Base-by-base conservation (phyloP, 35 echinoderm and acorn worm genomes). In the Heliocidaris erythrogramma region DNA sequence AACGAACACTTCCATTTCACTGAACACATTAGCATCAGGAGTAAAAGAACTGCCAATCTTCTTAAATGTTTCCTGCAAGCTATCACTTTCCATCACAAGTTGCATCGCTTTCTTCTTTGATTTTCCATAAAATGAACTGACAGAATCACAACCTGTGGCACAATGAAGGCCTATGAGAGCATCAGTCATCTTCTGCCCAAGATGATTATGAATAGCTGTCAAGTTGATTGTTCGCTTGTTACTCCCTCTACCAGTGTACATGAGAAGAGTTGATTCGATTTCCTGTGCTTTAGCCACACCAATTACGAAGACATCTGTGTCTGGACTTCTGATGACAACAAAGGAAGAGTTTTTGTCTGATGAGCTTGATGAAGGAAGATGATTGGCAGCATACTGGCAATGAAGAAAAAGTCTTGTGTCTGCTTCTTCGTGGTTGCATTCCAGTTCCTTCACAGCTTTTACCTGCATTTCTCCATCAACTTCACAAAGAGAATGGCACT, bases 91-190 rank as follows among this genome's bases (percentile, higher is more conserved):
- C n/a, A n/a, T n/a, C n/a, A 95, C 61, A 59, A 95, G 78, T 86
- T 93, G 90, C 32, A 95, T 84, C 8, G 92, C 96, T 59, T 95
- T 95, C 18, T 61, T 48, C 87, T 97, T 97, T 13, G 92, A 94
- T 60, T 95, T 95, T 4, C 94, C 96, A 94, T 97, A 94, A 2
- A 97, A 85, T 2, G 95, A 94, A 86, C 96, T 95, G 0, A 95
- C 95, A 30, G 94, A 94, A 59, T 95, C 95, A 92, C 96, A 95
- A 13, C 93, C 96, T 48, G 95, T 95, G 42, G 95, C 12, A 42
- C 91, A 89, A 65, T 94, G 96, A 48, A 97, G 31, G n/a, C 96
- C 94, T 90, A 97, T 97, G 10, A 97, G 91, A 48, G 96, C 96
- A 94, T 93, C 56, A 10, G 90, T 90, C 21, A 59, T 24, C 14